Evolutionary conservation across 2,888 invertebrate species (phyloP), one percentile per base, ranked within the genome.

Genomic region (Xylota sylvarum): DNA sequence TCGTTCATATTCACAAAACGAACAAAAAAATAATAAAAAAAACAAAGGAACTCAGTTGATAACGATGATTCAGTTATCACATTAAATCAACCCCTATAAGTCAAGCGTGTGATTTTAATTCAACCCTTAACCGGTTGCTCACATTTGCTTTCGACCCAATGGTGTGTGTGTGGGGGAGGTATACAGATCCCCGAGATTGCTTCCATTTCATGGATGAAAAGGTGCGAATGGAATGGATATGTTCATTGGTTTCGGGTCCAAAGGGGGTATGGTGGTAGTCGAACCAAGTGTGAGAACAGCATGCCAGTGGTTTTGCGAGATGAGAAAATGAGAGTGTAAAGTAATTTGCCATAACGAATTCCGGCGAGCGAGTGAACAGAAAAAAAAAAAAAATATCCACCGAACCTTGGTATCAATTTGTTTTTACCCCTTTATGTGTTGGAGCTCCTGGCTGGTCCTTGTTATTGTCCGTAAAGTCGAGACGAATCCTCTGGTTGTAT

Each of bases 81-180:
- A 86, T 86, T 86, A 82, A 86, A 78, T 82, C 86, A 82, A 86
- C 86, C 86, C 86, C 86, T 86, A 77, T 86, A 86, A 86, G 86
- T 86, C 86, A 86, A 86, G 86, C 86, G 77, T 86, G 82, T 86
- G 82, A 86, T 86, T 86, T 86, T 86, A 86, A 86, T 86, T 86
- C 86, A 86, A 82, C 86, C 86, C 86, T 86, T 86, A 86, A 86
- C 86, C 82, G 86, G 86, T 86, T 86, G 86, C 86, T 86, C 86
- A 86, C 86, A 86, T 86, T 85, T 86, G 86, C 86, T 82, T 85
- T 82, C 77, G 56, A 73, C 43, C 65, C 55, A 43, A 30, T 6
- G 50, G 14, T 5, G 17, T 19, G 62, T 35, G 60, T 48, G 43
- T 56, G 17, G 14, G 37, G 35, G 76, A 17, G 69, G 50, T 14